phyloP scores from a whole-genome alignment of 2,888 invertebrate genomes.

The Alloplasta piceator region DNA sequence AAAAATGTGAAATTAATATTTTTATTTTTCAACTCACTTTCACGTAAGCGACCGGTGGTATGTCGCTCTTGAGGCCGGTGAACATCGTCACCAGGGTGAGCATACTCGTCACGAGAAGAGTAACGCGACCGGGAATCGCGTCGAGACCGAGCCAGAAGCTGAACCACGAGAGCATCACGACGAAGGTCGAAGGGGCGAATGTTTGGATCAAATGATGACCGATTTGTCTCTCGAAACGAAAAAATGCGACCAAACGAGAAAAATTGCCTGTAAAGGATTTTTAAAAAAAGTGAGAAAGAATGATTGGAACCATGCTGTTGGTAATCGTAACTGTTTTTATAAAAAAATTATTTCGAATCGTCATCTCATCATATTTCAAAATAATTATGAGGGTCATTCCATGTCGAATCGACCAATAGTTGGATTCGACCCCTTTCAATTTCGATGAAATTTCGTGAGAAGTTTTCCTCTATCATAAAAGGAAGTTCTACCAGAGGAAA shows the following conservation, averaged over 20 bases:
- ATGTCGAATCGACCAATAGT: too few species aligned
- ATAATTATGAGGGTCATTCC: too few species aligned
- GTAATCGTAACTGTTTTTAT: too few species aligned
- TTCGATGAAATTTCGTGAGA: too few species aligned
- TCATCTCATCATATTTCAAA: too few species aligned
- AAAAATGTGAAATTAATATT: background rate
- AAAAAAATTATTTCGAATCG: too few species aligned
- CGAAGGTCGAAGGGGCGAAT: conserved; percentile 92
- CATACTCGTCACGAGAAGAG: conserved; percentile 92
- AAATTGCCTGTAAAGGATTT: conserved; percentile 86
- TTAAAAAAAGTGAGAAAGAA: background rate
- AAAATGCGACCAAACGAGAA: conserved; percentile 90
- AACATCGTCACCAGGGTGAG: conserved; percentile 94
- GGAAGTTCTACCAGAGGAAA: too few species aligned
- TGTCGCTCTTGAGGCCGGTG: conserved; percentile 91
- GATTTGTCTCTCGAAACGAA: conserved; percentile 92
- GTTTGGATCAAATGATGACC: conserved; percentile 94
- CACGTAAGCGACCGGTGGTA: conserved; percentile 94
- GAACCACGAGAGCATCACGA: conserved; percentile 94
- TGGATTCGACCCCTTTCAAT: too few species aligned
- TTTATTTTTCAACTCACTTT: conserved; percentile 85
- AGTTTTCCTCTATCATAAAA: too few species aligned
- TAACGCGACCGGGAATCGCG: conserved; percentile 92
- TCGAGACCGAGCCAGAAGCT: conserved; percentile 94
- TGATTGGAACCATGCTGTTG: too few species aligned